Conservation (phyloP, 2,113 vertebrate species). For the Cynopterus brachyotis region DNA sequence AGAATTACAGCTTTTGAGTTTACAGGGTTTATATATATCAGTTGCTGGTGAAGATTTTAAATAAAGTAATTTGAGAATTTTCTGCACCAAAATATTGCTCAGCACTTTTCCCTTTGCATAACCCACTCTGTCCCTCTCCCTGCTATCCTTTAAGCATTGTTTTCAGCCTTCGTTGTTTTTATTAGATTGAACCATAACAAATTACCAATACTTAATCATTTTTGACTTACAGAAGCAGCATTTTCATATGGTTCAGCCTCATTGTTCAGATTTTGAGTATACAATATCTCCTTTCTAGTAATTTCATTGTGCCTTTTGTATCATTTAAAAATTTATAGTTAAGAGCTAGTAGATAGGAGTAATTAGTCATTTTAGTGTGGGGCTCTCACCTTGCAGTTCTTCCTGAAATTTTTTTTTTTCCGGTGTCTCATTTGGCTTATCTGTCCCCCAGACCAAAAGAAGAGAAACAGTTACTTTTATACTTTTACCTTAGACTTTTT, state of each 20-base stretch:
- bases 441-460: neutral
- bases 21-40: neutral
- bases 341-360: neutral
- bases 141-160: neutral
- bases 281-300: neutral
- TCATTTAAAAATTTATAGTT: neutral
- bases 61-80: neutral
- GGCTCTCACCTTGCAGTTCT: neutral
- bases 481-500: neutral
- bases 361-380: neutral
- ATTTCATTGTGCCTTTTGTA: neutral
- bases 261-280: constrained; percentile 26
- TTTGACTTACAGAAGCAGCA: neutral
- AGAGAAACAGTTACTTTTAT: neutral
- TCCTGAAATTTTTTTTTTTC: neutral
- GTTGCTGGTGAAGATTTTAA: constrained; percentile 16
- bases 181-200: neutral
- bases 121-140: no score
- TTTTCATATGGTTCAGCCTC: neutral
- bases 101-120: neutral
- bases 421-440: neutral
- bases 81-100: neutral
- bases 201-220: neutral
- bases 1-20: neutral
- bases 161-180: constrained; percentile 1